Evolutionary conservation across 2,888 invertebrate genomes (phyloP), one percentile per base, ranked within the genome.

Genomic region (Rapana venosa): DNA sequence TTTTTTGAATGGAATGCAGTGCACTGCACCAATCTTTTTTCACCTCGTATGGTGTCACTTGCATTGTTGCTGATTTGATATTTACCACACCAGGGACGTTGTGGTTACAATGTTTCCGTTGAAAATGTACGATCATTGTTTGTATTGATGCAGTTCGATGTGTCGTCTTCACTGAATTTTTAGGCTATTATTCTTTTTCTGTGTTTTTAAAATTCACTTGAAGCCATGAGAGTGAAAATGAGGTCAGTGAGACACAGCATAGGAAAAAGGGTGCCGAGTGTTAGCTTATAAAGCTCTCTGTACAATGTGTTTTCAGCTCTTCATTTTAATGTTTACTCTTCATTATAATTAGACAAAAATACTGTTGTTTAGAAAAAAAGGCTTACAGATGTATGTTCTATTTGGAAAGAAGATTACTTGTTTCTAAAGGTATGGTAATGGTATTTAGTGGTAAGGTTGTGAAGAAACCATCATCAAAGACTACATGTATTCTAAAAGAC

Each of bases 1-100:
- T 89, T 85, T 85, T 85, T 85, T 85, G 89, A 89, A 89, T 84
- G 89, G 89, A 89, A 89, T 89, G 89, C 85, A 86, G 35, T 86
- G 86, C 86, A 66, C 86, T 86, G 86, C 86, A 86, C 86, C 58
- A 35, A 58, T 32, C 86, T 86, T 86, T 58, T 86, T 86, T 58
- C 84, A 30, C n/a, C n/a, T 86, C 86, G 86, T 61, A 26, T 86
- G 86, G 86, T 58, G 86, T 58, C 58, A 66, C 61, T 61, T 66
- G 35, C 86, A 86, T 66, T 66, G 35, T 86, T 35, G 35, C 86
- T n/a, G 66, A 66, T 35, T 86, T 61, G 30, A 32, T 86, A 32
- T 66, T 66, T 66, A 79, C 47, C 47, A 8, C 47, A 83, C 81
- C 6, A 30, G 47, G 47, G 26, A 83, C 36, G 0, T 47, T 36